A percentile compares a stretch with the other conserved stretches of the same genome.
Evolutionary conservation across 1,140 invertebrate species (phyloP).

Genomic region (Procambarus clarkii): DNA sequence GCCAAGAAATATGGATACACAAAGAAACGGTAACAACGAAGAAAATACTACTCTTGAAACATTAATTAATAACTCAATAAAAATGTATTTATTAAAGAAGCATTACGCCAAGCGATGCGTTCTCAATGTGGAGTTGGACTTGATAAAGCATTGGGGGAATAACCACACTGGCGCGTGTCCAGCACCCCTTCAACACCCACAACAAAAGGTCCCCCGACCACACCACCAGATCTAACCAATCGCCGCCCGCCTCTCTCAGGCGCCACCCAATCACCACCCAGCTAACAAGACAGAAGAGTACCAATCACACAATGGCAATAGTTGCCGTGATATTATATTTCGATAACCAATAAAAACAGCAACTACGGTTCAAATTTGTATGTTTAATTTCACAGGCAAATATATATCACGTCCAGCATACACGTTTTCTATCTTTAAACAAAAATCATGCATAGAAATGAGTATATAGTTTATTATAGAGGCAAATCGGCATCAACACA

Average conservation of each 20-base stretch:
- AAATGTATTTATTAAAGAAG: too few relatives aligned
- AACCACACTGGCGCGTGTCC: background rate
- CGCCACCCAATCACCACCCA: background rate
- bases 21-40: too few relatives aligned
- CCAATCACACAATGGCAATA: background rate
- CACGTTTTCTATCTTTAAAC: background rate
- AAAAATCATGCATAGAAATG: background rate
- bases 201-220: background rate
- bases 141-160: background rate
- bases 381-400: background rate
- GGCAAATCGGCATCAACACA: background rate
- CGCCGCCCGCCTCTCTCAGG: background rate
- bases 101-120: too few relatives aligned
- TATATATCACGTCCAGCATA: background rate
- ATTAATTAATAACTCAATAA: too few relatives aligned
- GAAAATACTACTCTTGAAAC: too few relatives aligned
- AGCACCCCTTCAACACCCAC: background rate
- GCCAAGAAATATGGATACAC: too few relatives aligned
- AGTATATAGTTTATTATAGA: background rate
- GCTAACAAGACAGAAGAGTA: background rate
- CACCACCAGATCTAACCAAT: background rate
- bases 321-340: background rate
- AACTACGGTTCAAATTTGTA: background rate
- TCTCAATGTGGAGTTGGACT: too few relatives aligned
- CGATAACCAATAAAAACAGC: background rate